Conservation (phyloP, 2,797 vertebrate species). For the Pseudochirops cupreus region DNA sequence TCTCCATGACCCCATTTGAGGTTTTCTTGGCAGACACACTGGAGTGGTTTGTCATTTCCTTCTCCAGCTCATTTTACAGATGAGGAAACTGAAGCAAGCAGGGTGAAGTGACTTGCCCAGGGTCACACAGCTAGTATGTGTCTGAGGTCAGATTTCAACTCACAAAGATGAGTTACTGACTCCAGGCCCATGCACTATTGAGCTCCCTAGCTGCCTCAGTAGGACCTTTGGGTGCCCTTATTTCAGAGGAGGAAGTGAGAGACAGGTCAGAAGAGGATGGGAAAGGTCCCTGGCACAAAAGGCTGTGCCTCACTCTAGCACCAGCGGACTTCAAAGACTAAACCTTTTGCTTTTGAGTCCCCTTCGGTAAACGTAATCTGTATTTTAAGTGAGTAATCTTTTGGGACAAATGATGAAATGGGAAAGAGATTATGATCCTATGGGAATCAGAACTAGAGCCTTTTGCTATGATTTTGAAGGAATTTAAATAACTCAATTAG, state of each 20-base stretch:
- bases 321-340: neutral
- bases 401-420: neutral
- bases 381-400: neutral
- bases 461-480: neutral
- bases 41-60: neutral
- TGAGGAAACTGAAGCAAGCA: neutral
- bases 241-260: neutral
- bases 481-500: neutral
- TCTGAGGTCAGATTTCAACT: neutral
- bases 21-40: neutral
- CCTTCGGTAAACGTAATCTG: neutral
- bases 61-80: neutral
- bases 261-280: neutral
- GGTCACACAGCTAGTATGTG: neutral
- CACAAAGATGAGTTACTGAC: neutral
- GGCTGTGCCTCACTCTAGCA: neutral
- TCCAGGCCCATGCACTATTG: neutral
- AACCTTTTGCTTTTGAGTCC: neutral
- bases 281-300: neutral
- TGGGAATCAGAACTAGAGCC: neutral
- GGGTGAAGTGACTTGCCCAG: neutral
- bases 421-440: neutral
- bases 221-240: neutral
- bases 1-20: neutral
- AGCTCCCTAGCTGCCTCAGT: neutral